Conservation (phyloP, 2,113 vertebrate species). For the Cyanistes caeruleus region DNA sequence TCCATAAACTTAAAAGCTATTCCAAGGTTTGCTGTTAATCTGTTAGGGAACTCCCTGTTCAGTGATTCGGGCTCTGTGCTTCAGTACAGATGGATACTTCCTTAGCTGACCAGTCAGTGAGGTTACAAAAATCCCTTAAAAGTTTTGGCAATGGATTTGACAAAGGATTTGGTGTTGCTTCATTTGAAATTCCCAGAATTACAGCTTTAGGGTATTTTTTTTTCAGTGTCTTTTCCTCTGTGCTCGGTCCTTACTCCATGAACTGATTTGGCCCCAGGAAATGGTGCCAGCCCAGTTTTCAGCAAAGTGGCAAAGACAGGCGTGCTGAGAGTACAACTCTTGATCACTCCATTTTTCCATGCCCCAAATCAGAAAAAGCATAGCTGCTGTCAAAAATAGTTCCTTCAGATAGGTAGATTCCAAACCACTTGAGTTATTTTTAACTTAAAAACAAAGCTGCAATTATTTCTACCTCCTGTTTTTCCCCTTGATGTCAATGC, state of each 20-base stretch:
- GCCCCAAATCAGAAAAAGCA: not conserved
- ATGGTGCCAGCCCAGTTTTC: not conserved
- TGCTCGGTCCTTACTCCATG: not conserved
- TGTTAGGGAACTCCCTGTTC: not conserved
- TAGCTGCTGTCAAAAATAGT: not conserved
- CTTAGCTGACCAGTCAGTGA: not conserved
- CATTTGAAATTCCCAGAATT: not conserved
- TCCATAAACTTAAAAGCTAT: not conserved
- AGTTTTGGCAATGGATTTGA: not conserved
- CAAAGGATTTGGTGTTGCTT: not conserved
- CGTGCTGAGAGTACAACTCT: not conserved
- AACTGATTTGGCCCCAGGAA: not conserved
- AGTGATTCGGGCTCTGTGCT: not conserved
- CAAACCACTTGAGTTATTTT: conserved; percentile 4
- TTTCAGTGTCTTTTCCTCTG: not conserved
- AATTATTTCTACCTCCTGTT: not conserved
- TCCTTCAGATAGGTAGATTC: not conserved
- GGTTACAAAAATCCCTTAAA: not conserved
- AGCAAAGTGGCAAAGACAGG: not conserved
- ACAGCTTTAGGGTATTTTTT: not conserved
- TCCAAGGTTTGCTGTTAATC: not conserved
- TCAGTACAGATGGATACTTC: not conserved
- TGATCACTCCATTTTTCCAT: not conserved
- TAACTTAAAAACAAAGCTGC: conserved; percentile 14
- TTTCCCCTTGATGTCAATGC: not conserved